Evolutionary conservation across 2,797 vertebrate species (phyloP).

Genomic region (Gila robusta): DNA sequence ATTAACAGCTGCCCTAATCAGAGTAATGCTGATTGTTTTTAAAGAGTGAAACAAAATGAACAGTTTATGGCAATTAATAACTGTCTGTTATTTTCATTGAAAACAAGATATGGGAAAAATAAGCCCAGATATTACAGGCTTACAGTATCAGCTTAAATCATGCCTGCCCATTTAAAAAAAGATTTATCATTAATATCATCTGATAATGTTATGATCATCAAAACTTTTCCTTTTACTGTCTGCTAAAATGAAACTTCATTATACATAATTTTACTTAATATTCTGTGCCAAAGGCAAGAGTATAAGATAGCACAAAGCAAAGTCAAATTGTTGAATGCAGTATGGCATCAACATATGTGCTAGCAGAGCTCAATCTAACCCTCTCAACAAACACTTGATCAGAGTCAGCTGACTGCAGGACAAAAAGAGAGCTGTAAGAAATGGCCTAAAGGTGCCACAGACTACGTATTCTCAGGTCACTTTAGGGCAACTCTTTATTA

Average conservation of each 20-base stretch:
- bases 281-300: neutral
- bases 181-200: neutral
- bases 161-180: neutral
- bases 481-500: constrained; percentile 61
- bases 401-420: constrained; percentile 82
- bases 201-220: neutral
- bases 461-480: constrained; percentile 69
- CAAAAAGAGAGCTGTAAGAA: constrained; percentile 79
- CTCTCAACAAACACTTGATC: constrained; percentile 83
- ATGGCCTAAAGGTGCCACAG: constrained; percentile 75
- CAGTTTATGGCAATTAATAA: neutral
- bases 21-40: neutral
- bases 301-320: constrained; percentile 19
- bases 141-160: neutral
- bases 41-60: neutral
- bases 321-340: constrained; percentile 15
- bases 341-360: constrained; percentile 55
- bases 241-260: neutral
- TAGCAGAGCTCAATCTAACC: constrained; percentile 77
- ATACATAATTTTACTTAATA: neutral
- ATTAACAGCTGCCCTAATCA: neutral
- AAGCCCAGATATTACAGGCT: neutral
- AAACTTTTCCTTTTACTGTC: neutral
- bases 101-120: neutral
- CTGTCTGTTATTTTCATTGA: neutral